Conservation (phyloP, 2,797 vertebrate species). For the Rhinogobio ventralis region DNA sequence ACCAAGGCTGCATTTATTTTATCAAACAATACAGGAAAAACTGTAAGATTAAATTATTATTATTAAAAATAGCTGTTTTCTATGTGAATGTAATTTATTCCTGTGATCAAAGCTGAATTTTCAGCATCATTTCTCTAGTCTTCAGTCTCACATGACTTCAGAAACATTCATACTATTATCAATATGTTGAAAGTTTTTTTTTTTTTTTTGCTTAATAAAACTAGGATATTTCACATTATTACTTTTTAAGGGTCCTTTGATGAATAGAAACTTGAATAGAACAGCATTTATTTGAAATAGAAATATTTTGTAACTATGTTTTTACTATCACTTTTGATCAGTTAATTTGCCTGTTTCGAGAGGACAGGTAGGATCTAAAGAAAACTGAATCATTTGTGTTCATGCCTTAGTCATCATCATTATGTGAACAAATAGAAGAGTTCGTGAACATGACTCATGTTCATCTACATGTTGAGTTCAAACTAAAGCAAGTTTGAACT, state of each 20-base stretch:
- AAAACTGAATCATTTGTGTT: not conserved
- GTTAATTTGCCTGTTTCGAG: not conserved
- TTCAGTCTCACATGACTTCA: not conserved
- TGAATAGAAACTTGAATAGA: not conserved
- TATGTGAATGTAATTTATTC: not conserved
- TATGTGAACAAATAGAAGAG: not conserved
- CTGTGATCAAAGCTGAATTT: not conserved
- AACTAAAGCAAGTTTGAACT: conserved; percentile 4
- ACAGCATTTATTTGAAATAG: not conserved
- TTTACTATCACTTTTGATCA: not conserved
- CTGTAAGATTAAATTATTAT: not conserved
- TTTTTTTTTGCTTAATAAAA: not conserved
- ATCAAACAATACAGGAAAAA: not conserved
- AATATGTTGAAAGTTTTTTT: not conserved
- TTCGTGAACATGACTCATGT: not conserved
- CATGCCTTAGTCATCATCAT: not conserved
- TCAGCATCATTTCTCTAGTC: not conserved
- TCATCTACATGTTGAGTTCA: not conserved
- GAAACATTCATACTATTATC: not conserved
- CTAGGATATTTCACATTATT: not conserved
- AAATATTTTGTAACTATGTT: no score
- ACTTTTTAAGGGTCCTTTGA: not conserved
- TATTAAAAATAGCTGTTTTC: not conserved
- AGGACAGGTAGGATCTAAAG: not conserved
- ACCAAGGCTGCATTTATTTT: not conserved